phyloP scores from a whole-genome alignment of 2,797 vertebrate genomes.

The Acipenser oxyrinchus region DNA sequence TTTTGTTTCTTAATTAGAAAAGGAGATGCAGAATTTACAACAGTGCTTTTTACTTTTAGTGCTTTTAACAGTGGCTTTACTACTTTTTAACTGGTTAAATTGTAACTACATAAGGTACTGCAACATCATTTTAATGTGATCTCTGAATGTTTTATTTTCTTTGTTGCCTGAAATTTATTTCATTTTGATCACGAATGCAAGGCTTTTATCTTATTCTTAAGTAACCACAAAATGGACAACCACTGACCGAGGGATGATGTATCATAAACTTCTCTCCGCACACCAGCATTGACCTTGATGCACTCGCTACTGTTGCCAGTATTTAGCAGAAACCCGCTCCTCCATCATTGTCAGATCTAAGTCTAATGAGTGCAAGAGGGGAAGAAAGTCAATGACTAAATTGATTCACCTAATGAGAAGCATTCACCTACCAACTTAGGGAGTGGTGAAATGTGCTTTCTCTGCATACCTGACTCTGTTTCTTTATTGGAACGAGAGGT shows the following conservation, averaged over 20 bases:
- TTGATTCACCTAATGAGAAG: constrained; percentile 80
- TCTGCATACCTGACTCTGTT: constrained; percentile 11
- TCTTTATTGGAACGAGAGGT: constrained; percentile 1
- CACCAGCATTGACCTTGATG: constrained; percentile 67
- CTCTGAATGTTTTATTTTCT: no score
- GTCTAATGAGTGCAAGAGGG: constrained; percentile 67
- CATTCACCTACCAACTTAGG: constrained; percentile 32
- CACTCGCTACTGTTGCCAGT: constrained; percentile 54
- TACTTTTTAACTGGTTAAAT: no score
- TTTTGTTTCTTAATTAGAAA: no score
- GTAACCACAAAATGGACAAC: background rate
- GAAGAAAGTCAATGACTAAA: constrained; percentile 64
- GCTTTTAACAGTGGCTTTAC: no score
- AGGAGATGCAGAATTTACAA: no score
- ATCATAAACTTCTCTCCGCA: constrained; percentile 28
- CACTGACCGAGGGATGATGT: background rate
- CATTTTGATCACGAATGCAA: background rate
- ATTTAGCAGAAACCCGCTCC: constrained; percentile 63
- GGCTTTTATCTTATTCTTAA: background rate
- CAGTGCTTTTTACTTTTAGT: no score
- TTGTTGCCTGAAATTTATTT: background rate
- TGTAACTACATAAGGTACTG: no score
- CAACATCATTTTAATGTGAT: no score
- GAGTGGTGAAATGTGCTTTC: constrained; percentile 21
- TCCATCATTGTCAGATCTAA: constrained; percentile 71